These are phyloP conservation scores for Phaedon cochleariae DNA, from an alignment of 2,888 invertebrate genomes.

Conservation along the genomic window DNA sequence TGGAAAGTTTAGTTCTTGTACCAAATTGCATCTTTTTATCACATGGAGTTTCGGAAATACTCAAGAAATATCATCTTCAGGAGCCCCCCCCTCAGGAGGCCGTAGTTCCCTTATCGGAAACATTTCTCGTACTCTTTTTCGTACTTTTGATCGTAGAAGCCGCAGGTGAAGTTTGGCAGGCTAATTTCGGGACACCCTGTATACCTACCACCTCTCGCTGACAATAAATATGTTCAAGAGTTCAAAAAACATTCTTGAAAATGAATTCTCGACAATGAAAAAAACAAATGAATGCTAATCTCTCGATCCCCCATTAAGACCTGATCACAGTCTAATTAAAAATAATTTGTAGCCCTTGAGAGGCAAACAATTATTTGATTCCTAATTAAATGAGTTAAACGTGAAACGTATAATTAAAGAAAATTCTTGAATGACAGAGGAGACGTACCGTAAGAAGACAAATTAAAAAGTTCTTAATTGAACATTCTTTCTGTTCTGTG, in stretches of 20 bases:
- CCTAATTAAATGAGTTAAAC: constrained; percentile 45
- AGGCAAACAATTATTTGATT: constrained; percentile 36
- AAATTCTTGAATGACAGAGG: constrained; percentile 47
- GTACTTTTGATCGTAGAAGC: too few species aligned
- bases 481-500: constrained; percentile 49
- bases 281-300: constrained; percentile 1
- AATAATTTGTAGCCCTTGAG: constrained; percentile 37
- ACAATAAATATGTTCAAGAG: too few species aligned
- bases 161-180: too few species aligned
- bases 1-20: too few species aligned
- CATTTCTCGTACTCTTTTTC: too few species aligned
- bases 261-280: neutral
- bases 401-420: constrained; percentile 49
- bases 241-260: neutral
- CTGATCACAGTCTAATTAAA: constrained; percentile 35
- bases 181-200: too few species aligned
- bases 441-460: constrained; percentile 45
- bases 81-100: too few species aligned
- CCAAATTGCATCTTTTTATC: too few species aligned
- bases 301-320: constrained; percentile 14
- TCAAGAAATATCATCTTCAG: too few species aligned
- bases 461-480: constrained; percentile 55
- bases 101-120: too few species aligned
- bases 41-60: too few species aligned
- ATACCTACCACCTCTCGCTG: too few species aligned